These are phyloP conservation scores for Mandrillus leucophaeus DNA, from an alignment of 2,113 vertebrate species.

Conservation along the genomic window DNA sequence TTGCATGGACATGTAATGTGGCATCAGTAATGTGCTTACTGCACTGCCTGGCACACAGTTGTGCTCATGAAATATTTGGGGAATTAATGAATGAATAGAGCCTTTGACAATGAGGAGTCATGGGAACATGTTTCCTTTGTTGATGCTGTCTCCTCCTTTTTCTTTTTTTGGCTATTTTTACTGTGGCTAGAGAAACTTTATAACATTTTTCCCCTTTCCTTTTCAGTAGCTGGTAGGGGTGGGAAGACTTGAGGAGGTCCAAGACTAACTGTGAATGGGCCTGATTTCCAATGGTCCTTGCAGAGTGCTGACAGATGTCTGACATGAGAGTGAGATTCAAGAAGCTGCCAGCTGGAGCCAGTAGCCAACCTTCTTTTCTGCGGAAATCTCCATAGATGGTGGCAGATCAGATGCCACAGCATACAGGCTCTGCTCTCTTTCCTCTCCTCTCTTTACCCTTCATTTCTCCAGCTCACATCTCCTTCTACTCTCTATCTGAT, in stretches of 20 bases:
- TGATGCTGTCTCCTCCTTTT: not conserved
- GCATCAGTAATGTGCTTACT: not conserved
- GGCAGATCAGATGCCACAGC: not conserved
- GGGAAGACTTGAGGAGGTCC: slow-evolving; percentile 78
- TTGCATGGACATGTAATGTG: no score
- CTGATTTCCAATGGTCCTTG: slow-evolving; percentile 81
- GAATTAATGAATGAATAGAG: slow-evolving; percentile 21
- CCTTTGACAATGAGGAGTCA: slow-evolving; percentile 30
- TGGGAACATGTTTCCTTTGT: slow-evolving; percentile 9
- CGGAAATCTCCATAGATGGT: slow-evolving; percentile 71
- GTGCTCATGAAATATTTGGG: not conserved
- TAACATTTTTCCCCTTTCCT: slow-evolving; percentile 31
- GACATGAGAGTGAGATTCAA: slow-evolving; percentile 76
- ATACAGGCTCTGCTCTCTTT: not conserved
- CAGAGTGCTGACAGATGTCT: slow-evolving; percentile 85
- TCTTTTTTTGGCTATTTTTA: slow-evolving; percentile 24
- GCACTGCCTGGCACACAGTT: not conserved
- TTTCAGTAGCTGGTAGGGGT: slow-evolving; percentile 81
- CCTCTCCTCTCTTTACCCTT: not conserved
- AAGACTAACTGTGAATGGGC: slow-evolving; percentile 84
- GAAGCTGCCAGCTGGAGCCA: slow-evolving; percentile 76
- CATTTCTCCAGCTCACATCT: not conserved
- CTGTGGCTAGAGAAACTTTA: slow-evolving; percentile 21
- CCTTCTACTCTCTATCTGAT: not conserved
- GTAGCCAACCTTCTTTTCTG: slow-evolving; percentile 74